Evolutionary conservation across 2,113 vertebrate species (phyloP), one percentile per base, ranked within the genome.

Genomic region (Alligator sinensis): DNA sequence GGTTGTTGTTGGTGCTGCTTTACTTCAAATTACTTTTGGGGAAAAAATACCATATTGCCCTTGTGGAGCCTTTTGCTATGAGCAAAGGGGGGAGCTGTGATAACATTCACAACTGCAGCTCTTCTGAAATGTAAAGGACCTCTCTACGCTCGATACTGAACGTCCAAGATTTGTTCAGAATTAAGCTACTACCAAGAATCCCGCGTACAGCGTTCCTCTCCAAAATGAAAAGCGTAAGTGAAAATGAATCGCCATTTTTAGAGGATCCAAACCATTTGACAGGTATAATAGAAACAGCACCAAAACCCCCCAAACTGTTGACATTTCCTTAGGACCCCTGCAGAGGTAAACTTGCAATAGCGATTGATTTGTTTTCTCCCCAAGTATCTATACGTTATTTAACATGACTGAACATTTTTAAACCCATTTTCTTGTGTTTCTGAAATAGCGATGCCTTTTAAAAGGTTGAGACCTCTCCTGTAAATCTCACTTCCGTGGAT

Each of bases 321-420:
- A 79, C 83, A 82, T 91, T 95, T 93, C 66, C 89, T 95, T n/a
- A 1, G 6, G 80, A 88, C 77, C 59, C 93, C 86, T 94, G 59
- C 57, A 80, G 91, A 84, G 78, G 28, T 12, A 17, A 85, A 70
- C 82, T 70, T 30, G 84, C 85, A 24, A 18, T 2, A 47, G 63
- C 55, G 63, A 92, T 94, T 55, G 96, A 96, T 97, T 92, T 95
- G 82, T 74, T 91, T 96, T 82, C 88, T 88, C 88, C 94, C 64
- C 87, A 82, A 82, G 63, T 61, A 21, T 9, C 59, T 62, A 91
- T 95, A 79, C 90, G 94, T 95, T 96, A 96, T 96, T 96, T 94
- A 95, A 92, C 74, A 70, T 70, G 80, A 82, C 24, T 77, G 72
- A 96, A 84, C 85, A 87, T 77, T 93, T 74, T 85, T 66, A 94